Percentiles rank a stretch among this genome's conserved stretches.
phyloP scores from a whole-genome alignment of 1,140 invertebrate species.

The Leptopilina boulardi region DNA sequence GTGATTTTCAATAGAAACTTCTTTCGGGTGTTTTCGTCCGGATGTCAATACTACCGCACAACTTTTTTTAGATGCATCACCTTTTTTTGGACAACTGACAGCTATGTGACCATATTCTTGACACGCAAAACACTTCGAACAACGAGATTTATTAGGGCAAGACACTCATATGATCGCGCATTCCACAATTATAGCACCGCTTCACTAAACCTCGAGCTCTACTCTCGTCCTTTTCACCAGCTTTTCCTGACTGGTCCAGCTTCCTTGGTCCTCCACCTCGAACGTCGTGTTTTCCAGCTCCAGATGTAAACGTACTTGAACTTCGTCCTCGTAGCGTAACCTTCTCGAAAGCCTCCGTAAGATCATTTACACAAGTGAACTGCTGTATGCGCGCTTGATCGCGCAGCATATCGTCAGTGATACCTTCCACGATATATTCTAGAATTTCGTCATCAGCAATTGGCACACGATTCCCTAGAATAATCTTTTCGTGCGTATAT shows the following conservation, averaged over 20 bases:
- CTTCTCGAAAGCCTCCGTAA: conserved; percentile 32
- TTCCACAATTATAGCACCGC: neutral
- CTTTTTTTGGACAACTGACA: conserved; percentile 31
- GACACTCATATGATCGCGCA: neutral
- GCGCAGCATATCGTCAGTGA: neutral
- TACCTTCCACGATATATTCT: conserved; percentile 32
- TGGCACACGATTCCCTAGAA: conserved; percentile 38
- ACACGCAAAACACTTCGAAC: conserved; percentile 46
- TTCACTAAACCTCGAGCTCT: too few species aligned
- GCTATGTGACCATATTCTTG: conserved; percentile 43
- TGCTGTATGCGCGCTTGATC: conserved; percentile 30
- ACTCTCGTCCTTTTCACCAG: neutral
- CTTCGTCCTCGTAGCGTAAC: neutral
- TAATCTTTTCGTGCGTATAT: conserved; percentile 39
- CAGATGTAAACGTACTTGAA: neutral
- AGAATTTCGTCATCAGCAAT: conserved; percentile 27
- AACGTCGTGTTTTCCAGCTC: neutral
- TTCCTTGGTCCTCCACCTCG: neutral
- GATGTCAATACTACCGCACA: conserved; percentile 32
- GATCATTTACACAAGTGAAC: conserved; percentile 13
- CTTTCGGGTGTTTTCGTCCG: conserved; percentile 21
- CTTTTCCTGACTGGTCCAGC: neutral
- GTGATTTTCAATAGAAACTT: conserved; percentile 4
- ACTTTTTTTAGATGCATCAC: neutral
- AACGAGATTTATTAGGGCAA: neutral